These are phyloP conservation scores for Microplitis manilae DNA, from an alignment of 2,888 invertebrate genomes.

Conservation along the genomic window DNA sequence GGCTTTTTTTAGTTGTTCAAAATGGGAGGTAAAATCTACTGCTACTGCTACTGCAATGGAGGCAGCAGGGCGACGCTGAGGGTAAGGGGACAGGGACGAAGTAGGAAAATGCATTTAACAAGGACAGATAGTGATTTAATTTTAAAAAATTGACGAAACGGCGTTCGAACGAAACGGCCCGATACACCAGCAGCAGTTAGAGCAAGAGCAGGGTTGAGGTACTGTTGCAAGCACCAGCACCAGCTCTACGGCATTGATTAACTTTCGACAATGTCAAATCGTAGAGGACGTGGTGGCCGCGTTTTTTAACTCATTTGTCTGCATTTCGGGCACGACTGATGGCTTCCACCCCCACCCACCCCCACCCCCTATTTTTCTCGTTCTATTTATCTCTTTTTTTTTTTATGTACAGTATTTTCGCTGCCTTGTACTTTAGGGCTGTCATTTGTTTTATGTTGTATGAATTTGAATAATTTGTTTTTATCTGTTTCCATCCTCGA, in stretches of 20 bases:
- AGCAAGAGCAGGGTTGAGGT: conserved; percentile 32
- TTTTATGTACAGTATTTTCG: conserved; percentile 25
- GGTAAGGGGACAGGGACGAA: conserved; percentile 38
- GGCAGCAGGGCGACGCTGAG: conserved; percentile 47
- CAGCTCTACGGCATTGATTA: conserved; percentile 68
- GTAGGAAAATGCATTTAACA: conserved; percentile 70
- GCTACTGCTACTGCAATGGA: conserved; percentile 29
- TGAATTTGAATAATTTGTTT: not conserved
- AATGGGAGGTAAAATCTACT: conserved; percentile 15
- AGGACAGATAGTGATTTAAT: conserved; percentile 72
- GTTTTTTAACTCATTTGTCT: conserved; percentile 68
- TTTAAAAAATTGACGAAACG: conserved; percentile 71
- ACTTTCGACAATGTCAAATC: conserved; percentile 72
- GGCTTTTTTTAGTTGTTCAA: conserved; percentile 16
- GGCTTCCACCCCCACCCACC: conserved; percentile 19
- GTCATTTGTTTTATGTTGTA: not conserved
- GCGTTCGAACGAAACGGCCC: conserved; percentile 49
- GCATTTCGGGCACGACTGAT: conserved; percentile 61
- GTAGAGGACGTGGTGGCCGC: conserved; percentile 64
- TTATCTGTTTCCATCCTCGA: too few species aligned
- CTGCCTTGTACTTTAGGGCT: conserved; percentile 15
- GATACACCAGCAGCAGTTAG: conserved; percentile 30
- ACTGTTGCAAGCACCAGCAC: conserved; percentile 28
- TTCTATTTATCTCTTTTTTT: conserved; percentile 26
- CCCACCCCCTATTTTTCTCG: conserved; percentile 16